Conservation (phyloP, 2,888 invertebrate genomes). For the Eupithecia tripunctaria region DNA sequence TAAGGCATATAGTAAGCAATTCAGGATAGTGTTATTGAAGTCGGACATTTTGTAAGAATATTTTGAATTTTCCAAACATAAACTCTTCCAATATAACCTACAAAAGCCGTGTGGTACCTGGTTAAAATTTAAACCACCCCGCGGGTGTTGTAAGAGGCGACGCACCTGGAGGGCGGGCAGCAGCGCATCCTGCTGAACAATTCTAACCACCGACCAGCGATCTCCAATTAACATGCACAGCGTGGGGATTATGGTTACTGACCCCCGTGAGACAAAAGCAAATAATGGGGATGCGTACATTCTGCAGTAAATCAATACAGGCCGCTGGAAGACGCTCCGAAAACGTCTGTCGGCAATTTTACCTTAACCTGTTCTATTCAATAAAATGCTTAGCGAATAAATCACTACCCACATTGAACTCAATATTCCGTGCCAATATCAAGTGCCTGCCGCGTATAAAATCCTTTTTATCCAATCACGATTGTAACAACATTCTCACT, state of each 20-base stretch:
- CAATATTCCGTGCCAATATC: constrained; percentile 30
- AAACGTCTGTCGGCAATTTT: background rate
- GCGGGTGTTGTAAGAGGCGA: too few relatives aligned
- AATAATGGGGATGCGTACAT: too few relatives aligned
- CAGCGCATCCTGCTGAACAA: too few relatives aligned
- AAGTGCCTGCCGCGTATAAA: constrained; percentile 26
- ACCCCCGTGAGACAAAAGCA: too few relatives aligned
- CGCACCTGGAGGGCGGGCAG: too few relatives aligned
- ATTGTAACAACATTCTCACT: constrained; percentile 63
- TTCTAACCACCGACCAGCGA: too few relatives aligned
- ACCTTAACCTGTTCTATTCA: constrained; percentile 7
- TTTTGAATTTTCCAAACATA: too few relatives aligned
- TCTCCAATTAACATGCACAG: too few relatives aligned
- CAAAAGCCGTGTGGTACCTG: background rate
- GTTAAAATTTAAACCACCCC: too few relatives aligned
- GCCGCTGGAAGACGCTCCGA: background rate
- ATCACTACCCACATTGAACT: constrained; percentile 24
- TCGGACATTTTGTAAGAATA: background rate
- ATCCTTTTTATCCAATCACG: constrained; percentile 46
- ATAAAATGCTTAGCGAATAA: constrained; percentile 5
- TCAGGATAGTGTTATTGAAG: background rate
- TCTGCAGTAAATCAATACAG: background rate
- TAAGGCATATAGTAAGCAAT: background rate
- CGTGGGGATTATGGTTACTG: too few relatives aligned
- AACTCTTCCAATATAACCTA: too few relatives aligned